phyloP scores from a whole-genome alignment of 64 coral and sea anemone genomes.

The Porites lutea region DNA sequence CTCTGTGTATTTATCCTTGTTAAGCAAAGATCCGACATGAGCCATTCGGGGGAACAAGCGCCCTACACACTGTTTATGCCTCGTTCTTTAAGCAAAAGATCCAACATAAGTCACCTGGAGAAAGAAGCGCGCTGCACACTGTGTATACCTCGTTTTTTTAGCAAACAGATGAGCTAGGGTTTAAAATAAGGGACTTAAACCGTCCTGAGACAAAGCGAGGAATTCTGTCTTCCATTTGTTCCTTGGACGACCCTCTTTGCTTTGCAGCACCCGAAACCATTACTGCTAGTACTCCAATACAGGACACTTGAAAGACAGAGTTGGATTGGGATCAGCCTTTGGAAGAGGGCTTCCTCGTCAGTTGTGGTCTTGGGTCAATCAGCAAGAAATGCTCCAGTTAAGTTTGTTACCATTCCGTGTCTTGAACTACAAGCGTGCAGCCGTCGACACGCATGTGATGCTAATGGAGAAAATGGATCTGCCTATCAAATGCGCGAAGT shows the following conservation, averaged over 20 bases:
- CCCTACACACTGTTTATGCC: too few species aligned
- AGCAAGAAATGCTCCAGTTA: too few species aligned
- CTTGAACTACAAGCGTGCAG: constrained; percentile 55
- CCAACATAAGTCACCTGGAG: too few species aligned
- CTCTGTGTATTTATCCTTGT: too few species aligned
- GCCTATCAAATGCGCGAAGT: constrained; percentile 11
- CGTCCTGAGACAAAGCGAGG: constrained; percentile 68
- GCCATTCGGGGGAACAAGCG: too few species aligned
- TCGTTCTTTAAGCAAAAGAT: too few species aligned
- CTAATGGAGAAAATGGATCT: constrained; percentile 47
- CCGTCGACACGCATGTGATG: constrained; percentile 34
- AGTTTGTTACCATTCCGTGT: too few species aligned
- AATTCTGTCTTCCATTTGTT: constrained; percentile 52
- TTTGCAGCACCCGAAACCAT: constrained; percentile 49
- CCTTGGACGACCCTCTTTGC: constrained; percentile 24
- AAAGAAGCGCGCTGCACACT: too few species aligned
- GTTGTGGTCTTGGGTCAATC: constrained; percentile 30
- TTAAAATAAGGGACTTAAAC: constrained; percentile 28
- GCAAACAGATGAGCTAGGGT: constrained; percentile 62
- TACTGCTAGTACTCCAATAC: constrained; percentile 33
- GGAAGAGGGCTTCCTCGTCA: background rate
- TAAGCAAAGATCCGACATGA: too few species aligned
- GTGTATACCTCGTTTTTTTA: too few species aligned
- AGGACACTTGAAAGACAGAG: too few species aligned
- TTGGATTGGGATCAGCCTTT: constrained; percentile 47